phyloP scores from a whole-genome alignment of 2,797 vertebrate species.

The Tadarida brasiliensis region DNA sequence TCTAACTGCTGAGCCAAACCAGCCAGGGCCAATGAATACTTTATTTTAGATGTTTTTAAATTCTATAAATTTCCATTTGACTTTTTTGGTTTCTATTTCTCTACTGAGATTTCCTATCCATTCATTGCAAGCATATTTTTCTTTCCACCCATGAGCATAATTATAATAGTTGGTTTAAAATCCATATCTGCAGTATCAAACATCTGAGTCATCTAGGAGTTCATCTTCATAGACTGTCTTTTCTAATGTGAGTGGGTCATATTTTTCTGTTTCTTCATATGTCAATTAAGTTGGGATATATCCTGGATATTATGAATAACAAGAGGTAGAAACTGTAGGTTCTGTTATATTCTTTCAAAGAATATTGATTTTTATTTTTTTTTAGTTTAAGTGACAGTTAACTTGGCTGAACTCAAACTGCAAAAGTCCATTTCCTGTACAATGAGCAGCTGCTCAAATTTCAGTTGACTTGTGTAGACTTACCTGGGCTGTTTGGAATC shows the following conservation, averaged over 20 bases:
- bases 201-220: background rate
- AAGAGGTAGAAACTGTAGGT: background rate
- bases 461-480: background rate
- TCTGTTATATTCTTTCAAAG: background rate
- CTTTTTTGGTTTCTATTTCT: background rate
- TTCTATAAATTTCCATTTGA: constrained; percentile 2
- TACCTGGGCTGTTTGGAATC: background rate
- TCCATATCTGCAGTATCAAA: background rate
- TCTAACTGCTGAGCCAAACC: too few relatives aligned
- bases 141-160: background rate
- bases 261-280: background rate
- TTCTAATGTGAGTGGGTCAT: background rate
- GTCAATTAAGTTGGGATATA: background rate
- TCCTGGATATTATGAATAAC: background rate
- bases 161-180: background rate
- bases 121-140: background rate
- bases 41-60: constrained; percentile 14
- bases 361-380: background rate
- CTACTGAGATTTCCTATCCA: background rate
- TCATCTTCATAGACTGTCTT: background rate
- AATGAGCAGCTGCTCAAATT: background rate
- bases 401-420: background rate
- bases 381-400: background rate
- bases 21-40: background rate
- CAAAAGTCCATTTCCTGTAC: background rate